Evolutionary conservation across 2,113 vertebrate species (phyloP).

Genomic region (Colossoma macropomum): DNA sequence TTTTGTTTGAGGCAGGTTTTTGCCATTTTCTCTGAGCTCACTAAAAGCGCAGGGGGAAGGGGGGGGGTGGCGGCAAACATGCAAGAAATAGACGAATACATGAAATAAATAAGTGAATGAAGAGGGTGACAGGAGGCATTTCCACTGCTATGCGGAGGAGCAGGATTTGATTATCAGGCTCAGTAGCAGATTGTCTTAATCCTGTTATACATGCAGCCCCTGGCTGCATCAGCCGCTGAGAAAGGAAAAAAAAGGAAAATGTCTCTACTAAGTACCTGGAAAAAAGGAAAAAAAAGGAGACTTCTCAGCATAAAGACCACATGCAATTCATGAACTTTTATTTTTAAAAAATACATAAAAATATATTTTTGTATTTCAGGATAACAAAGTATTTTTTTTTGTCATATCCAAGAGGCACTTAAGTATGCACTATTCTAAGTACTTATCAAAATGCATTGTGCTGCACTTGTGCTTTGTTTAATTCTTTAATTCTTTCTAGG

Average conservation of each 20-base stretch:
- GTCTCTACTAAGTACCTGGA: constrained; percentile 46
- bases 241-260: constrained; percentile 24
- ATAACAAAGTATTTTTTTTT: too few relatives aligned
- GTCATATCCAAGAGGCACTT: too few relatives aligned
- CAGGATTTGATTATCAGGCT: constrained; percentile 63
- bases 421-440: too few relatives aligned
- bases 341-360: too few relatives aligned
- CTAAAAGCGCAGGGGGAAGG: constrained; percentile 14
- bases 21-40: constrained; percentile 9
- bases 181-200: constrained; percentile 66
- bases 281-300: background rate
- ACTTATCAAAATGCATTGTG: too few relatives aligned
- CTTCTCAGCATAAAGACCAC: too few relatives aligned
- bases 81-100: constrained; percentile 47
- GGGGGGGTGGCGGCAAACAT: constrained; percentile 29
- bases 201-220: constrained; percentile 60
- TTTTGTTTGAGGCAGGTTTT: constrained; percentile 26
- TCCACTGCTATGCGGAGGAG: constrained; percentile 53
- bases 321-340: too few relatives aligned
- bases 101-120: constrained; percentile 59
- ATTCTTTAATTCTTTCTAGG: too few relatives aligned
- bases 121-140: constrained; percentile 37
- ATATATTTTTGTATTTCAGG: too few relatives aligned
- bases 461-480: too few relatives aligned
- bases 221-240: constrained; percentile 36